Evolutionary conservation across 2,888 invertebrate genomes (phyloP).

Genomic region (Drosophila pseudotakahashii): DNA sequence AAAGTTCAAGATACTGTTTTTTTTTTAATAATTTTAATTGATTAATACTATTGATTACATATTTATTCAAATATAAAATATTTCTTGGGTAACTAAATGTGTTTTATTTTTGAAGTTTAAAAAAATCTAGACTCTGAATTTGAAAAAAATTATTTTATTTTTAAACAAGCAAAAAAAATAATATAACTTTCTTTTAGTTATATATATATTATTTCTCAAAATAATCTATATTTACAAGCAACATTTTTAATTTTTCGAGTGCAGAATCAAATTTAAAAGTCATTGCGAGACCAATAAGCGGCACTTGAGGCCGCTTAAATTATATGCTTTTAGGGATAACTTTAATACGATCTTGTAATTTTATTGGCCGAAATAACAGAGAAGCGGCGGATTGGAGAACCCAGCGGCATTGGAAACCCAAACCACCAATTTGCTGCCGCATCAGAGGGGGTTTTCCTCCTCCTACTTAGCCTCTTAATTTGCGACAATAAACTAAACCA

Average conservation of each 20-base stretch:
- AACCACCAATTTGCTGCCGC: slow-evolving; percentile 62
- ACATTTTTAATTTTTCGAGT: not conserved
- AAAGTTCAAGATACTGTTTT: too few species aligned
- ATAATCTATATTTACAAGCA: too few species aligned
- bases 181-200: too few species aligned
- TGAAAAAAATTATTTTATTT: too few species aligned
- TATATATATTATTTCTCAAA: too few species aligned
- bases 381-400: slow-evolving; percentile 26
- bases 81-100: too few species aligned
- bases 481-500: slow-evolving; percentile 74
- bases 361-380: slow-evolving; percentile 81
- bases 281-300: slow-evolving; percentile 36
- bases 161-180: too few species aligned
- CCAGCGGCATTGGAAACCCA: slow-evolving; percentile 34
- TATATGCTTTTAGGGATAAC: slow-evolving; percentile 65
- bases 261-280: slow-evolving; percentile 2
- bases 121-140: too few species aligned
- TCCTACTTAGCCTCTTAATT: slow-evolving; percentile 60
- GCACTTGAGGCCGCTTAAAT: slow-evolving; percentile 58
- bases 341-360: slow-evolving; percentile 72
- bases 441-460: slow-evolving; percentile 25
- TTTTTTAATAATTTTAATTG: too few species aligned
- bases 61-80: too few species aligned
- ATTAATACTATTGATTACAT: too few species aligned
- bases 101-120: too few species aligned